Base-by-base conservation (phyloP, 2,113 vertebrate genomes). In the Mellivora capensis region DNA sequence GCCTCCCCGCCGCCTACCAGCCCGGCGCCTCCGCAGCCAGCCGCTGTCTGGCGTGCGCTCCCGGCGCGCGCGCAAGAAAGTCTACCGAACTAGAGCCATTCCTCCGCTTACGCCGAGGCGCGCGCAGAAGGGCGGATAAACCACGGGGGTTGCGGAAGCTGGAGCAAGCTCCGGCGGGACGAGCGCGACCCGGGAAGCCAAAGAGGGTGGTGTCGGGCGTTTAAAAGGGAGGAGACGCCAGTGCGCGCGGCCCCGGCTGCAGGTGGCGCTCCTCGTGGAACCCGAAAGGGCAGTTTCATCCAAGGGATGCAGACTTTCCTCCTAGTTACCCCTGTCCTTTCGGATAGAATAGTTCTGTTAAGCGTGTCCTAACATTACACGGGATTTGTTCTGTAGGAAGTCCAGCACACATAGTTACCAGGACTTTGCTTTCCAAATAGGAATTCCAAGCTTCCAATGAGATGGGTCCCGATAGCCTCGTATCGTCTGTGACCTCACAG, bases 51-150 rank as follows among this genome's bases (percentile, higher is more conserved):
- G 59, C 1, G 4, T 8, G 52, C 14, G 10, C 31, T 3, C 0
- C 1, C 3, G 0, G 21, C 1, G 23, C 42, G 8, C 7, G 18
- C 0, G 7, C 1, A 3, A 44, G 13, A 13, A 29, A 44, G 23
- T 44, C 12, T 37, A 4, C 34, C 31, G 0, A 13, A 15, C 17
- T 6, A 0, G 25, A 7, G 44, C 82, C 39, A 2, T 47, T 27
- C n/a, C 54, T 64, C n/a, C 4, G 42, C 69, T n/a, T 7, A 4
- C 0, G 0, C 29, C 20, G 39, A 1, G 6, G 37, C 52, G 39
- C 14, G 3, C 9, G 6, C 42, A 6, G 29, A 62, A 13, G n/a
- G 7, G 18, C 49, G 0, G 17, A 17, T 7, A 8, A 47, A 52
- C 57, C 71, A 31, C 9, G 13, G 25, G 14, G 37, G 57, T 88